Conservation (phyloP, 1,140 invertebrate species). For the Musca domestica region DNA sequence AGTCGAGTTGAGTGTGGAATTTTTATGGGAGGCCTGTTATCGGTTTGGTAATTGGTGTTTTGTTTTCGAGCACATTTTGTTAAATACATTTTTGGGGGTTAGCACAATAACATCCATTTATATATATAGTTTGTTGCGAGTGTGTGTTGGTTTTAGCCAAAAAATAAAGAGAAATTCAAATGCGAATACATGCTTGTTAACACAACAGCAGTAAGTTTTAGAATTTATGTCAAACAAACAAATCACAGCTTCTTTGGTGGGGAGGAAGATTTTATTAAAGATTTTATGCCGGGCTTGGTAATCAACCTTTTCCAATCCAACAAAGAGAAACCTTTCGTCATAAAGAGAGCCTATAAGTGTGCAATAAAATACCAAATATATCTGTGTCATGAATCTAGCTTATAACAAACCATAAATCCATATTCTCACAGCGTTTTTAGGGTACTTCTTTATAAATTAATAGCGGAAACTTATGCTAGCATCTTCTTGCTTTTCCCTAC, state of each 20-base stretch:
- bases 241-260: not conserved
- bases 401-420: no score
- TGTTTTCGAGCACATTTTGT: not conserved
- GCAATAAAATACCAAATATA: no score
- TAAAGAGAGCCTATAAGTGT: no score
- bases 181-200: slow-evolving; percentile 24
- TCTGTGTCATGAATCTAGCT: no score
- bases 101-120: slow-evolving; percentile 1
- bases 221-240: slow-evolving; percentile 9
- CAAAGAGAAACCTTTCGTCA: no score
- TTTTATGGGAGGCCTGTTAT: slow-evolving; percentile 35
- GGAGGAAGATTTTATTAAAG: no score
- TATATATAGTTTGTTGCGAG: not conserved
- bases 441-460: no score
- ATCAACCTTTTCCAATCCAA: no score
- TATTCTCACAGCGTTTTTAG: no score
- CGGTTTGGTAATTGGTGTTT: slow-evolving; percentile 31
- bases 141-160: slow-evolving; percentile 5
- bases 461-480: no score
- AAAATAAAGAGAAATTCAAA: slow-evolving; percentile 37
- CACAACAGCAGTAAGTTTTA: slow-evolving; percentile 1
- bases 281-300: no score
- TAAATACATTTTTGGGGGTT: not conserved
- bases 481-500: no score
- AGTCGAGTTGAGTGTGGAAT: slow-evolving; percentile 6